Evolutionary conservation across 1,140 invertebrate species (phyloP).

Genomic region (Zaprionus kolodkinae): DNA sequence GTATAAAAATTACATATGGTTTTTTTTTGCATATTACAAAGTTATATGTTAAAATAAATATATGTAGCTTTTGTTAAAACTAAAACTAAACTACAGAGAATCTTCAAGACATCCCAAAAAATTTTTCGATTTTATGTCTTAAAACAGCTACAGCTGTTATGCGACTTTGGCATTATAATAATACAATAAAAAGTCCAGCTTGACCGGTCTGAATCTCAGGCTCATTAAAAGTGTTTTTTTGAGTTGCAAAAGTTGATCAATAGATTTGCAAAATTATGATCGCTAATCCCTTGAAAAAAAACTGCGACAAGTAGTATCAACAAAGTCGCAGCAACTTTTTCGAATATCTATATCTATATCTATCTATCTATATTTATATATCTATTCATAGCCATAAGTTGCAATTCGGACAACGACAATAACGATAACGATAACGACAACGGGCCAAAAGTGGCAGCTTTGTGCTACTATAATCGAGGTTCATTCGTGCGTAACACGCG

Average conservation of each 20-base stretch:
- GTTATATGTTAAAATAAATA: too few relatives aligned
- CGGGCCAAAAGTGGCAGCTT: slow-evolving; percentile 39
- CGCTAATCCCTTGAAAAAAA: slow-evolving; percentile 3
- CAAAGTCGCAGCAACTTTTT: slow-evolving; percentile 27
- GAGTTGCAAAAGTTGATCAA: slow-evolving; percentile 24
- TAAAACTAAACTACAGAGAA: background rate
- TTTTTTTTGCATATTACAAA: too few relatives aligned
- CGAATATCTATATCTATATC: background rate
- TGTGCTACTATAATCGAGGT: slow-evolving; percentile 24
- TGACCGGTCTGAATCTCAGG: slow-evolving; percentile 10
- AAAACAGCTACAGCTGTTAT: background rate
- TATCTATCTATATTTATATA: background rate
- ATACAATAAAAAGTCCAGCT: slow-evolving; percentile 1
- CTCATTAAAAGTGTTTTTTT: background rate
- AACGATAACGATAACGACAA: slow-evolving; percentile 29
- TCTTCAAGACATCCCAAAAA: background rate
- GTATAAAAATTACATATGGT: too few relatives aligned
- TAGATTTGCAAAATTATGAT: slow-evolving; percentile 18
- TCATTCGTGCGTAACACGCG: slow-evolving; percentile 46
- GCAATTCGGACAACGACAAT: slow-evolving; percentile 22
- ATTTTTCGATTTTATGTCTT: background rate
- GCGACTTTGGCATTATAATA: background rate
- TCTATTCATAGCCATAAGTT: slow-evolving; percentile 12
- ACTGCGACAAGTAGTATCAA: background rate
- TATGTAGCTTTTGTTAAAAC: too few relatives aligned